These are phyloP conservation scores for Sebastes hubbsi DNA, from an alignment of 2,797 vertebrate species.

Conservation along the genomic window DNA sequence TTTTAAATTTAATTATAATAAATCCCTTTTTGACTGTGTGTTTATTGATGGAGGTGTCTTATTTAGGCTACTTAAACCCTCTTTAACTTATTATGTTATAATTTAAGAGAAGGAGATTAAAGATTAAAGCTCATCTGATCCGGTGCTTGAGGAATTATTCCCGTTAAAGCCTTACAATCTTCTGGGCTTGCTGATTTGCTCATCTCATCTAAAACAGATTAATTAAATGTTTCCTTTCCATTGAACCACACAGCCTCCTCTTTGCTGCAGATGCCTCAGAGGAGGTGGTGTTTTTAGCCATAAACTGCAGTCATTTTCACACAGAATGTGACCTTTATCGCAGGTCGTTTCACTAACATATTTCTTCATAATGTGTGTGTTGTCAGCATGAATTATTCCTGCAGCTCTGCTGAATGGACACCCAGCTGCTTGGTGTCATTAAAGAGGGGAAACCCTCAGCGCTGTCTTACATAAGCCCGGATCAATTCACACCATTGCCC, in stretches of 20 bases:
- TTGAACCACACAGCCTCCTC: background rate
- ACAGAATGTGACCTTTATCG: background rate
- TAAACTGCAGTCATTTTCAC: background rate
- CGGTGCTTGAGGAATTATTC: background rate
- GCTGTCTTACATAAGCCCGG: slow-evolving; percentile 6
- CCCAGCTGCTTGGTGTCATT: slow-evolving; percentile 23
- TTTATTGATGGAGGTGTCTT: background rate
- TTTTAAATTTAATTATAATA: too few species aligned
- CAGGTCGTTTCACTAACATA: background rate
- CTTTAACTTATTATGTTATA: too few species aligned
- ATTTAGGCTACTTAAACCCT: background rate
- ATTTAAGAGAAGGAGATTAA: background rate
- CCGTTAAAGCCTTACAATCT: background rate
- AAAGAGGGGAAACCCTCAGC: slow-evolving; percentile 18
- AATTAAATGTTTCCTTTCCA: background rate
- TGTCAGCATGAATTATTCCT: slow-evolving; percentile 11
- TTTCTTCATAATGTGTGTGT: background rate
- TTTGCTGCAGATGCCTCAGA: background rate
- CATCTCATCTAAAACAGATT: background rate
- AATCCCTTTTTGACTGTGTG: background rate
- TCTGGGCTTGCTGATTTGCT: background rate
- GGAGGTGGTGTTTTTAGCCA: background rate
- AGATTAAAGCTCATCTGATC: background rate
- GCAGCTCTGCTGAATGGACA: slow-evolving; percentile 12
- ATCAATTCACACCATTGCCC: slow-evolving; percentile 2